A percentile compares a stretch with the other conserved stretches of the same genome.
Evolutionary conservation across 2,888 invertebrate species (phyloP).

Genomic region (Hermodice carunculata): DNA sequence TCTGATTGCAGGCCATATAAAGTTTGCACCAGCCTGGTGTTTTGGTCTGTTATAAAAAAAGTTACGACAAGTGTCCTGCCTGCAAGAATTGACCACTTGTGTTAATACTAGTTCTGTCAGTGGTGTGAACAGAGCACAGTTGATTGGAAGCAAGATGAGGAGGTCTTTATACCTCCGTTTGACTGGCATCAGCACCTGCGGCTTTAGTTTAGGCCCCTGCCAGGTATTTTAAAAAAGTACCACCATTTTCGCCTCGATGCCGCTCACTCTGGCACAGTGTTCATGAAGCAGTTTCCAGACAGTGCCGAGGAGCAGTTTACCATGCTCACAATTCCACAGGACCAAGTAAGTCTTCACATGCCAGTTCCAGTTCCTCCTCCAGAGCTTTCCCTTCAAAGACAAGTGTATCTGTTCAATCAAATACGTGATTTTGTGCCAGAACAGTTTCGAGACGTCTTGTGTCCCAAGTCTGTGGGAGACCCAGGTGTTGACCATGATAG

Average conservation of each 20-base stretch:
- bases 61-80: slow-evolving; percentile 19
- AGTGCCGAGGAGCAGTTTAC: neutral
- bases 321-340: too few species aligned
- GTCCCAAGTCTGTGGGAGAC: too few species aligned
- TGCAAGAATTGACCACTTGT: slow-evolving; percentile 17
- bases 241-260: slow-evolving; percentile 30
- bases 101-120: slow-evolving; percentile 24
- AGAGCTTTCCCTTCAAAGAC: too few species aligned
- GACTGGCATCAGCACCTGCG: slow-evolving; percentile 25
- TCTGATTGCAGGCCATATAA: slow-evolving; percentile 31
- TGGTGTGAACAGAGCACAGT: slow-evolving; percentile 28
- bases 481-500: too few species aligned
- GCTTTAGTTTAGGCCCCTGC: slow-evolving; percentile 12
- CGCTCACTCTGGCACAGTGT: too few species aligned
- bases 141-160: slow-evolving; percentile 23
- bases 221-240: slow-evolving; percentile 25
- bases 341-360: too few species aligned
- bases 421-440: too few species aligned
- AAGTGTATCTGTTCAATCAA: too few species aligned
- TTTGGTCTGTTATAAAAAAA: slow-evolving; percentile 31
- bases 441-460: too few species aligned
- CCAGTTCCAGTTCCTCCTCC: neutral
- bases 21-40: slow-evolving; percentile 38
- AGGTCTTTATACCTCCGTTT: slow-evolving; percentile 17
- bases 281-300: neutral